Percentiles rank a stretch among this genome's conserved stretches.
Evolutionary conservation across 2,113 vertebrate species (phyloP).

Genomic region (Dissostichus mawsoni): DNA sequence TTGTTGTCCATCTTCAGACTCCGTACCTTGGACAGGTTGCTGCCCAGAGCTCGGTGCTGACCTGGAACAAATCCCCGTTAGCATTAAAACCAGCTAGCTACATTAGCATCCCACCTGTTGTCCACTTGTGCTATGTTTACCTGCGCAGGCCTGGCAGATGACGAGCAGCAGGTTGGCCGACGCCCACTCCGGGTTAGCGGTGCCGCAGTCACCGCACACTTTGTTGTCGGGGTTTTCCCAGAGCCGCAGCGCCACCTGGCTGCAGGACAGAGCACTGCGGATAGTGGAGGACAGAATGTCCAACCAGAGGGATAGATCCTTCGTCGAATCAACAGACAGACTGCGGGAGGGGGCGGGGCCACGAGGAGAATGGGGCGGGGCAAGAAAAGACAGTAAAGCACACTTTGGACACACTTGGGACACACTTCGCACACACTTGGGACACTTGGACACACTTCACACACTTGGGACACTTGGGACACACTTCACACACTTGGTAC

Average conservation of each 20-base stretch:
- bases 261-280: conserved; percentile 79
- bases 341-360: conserved; percentile 12
- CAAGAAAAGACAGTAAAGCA: not conserved
- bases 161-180: conserved; percentile 85
- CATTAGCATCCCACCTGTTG: not conserved
- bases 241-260: conserved; percentile 79
- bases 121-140: conserved; percentile 42
- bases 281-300: conserved; percentile 71
- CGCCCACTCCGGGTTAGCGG: conserved; percentile 83
- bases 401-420: too few species aligned
- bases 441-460: too few species aligned
- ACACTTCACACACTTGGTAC: conserved; percentile 47
- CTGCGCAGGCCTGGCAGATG: conserved; percentile 84
- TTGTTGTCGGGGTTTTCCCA: conserved; percentile 83
- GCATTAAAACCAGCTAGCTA: not conserved
- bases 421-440: too few species aligned
- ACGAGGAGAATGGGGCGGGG: not conserved
- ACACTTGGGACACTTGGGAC: too few species aligned
- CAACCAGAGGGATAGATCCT: conserved; percentile 77
- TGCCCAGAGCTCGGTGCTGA: conserved; percentile 78
- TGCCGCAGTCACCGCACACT: conserved; percentile 82
- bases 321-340: conserved; percentile 75
- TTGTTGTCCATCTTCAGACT: conserved; percentile 85
- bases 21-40: conserved; percentile 81
- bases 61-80: conserved; percentile 59